Percentiles rank a stretch among this genome's conserved stretches.
phyloP scores from a whole-genome alignment of 2,113 vertebrate genomes.

The Camelus dromedarius region DNA sequence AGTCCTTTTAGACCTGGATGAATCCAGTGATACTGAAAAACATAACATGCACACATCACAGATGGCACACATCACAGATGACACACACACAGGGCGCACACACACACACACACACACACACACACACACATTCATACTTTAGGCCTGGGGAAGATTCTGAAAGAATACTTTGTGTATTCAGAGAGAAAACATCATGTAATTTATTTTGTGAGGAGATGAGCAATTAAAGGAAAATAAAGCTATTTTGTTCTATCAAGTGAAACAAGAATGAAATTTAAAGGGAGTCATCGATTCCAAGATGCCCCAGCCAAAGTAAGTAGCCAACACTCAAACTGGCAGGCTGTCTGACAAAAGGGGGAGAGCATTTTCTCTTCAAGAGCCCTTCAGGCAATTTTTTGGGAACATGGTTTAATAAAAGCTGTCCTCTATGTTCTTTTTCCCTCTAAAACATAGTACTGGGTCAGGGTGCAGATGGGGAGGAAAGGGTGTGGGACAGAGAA shows the following conservation, averaged over 20 bases:
- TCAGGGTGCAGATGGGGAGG: background rate
- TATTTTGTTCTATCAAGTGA: slow-evolving; percentile 28
- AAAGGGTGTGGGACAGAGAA: background rate
- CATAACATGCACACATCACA: background rate
- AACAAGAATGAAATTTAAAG: slow-evolving; percentile 58
- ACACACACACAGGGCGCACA: background rate
- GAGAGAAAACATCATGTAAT: background rate
- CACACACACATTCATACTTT: background rate
- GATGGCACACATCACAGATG: background rate
- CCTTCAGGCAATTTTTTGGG: background rate
- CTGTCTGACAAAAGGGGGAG: background rate
- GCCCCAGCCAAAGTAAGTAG: background rate
- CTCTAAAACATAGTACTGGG: background rate
- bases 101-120: background rate
- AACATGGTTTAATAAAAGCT: background rate
- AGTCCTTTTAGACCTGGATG: background rate
- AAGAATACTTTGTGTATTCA: background rate
- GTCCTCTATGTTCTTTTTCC: background rate
- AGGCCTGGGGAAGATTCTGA: background rate
- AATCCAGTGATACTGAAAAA: slow-evolving; percentile 21
- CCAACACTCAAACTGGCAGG: background rate
- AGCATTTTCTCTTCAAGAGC: background rate
- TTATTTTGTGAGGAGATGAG: background rate
- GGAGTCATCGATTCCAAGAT: background rate
- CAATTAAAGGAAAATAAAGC: slow-evolving; percentile 54